These are phyloP conservation scores for Musca domestica DNA, from an alignment of 1,140 invertebrate genomes.

Conservation along the genomic window DNA sequence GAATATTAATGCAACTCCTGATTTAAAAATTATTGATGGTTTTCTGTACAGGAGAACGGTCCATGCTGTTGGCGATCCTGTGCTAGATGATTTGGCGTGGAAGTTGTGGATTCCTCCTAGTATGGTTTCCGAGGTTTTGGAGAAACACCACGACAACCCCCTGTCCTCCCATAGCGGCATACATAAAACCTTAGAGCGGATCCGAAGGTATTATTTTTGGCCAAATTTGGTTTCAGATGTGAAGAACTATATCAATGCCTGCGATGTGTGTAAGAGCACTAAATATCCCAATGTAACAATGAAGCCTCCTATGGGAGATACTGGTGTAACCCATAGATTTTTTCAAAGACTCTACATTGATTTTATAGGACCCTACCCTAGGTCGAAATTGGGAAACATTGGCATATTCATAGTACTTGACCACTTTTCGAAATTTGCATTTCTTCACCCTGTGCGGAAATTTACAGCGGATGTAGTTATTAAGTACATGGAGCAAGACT, in stretches of 20 bases:
- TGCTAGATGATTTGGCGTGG: conserved; percentile 7
- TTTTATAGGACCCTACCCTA: background rate
- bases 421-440: conserved; percentile 4
- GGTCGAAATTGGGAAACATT: background rate
- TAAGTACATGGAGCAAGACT: background rate
- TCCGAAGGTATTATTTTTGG: background rate
- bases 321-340: background rate
- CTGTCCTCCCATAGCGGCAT: background rate
- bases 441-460: conserved; percentile 2
- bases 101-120: background rate
- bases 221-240: background rate
- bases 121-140: background rate
- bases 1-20: background rate
- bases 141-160: background rate
- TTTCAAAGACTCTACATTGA: conserved; percentile 3
- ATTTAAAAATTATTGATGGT: conserved; percentile 5
- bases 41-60: background rate
- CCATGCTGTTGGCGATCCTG: background rate
- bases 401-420: background rate
- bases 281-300: background rate
- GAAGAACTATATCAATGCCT: background rate
- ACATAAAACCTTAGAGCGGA: conserved; percentile 2
- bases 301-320: background rate
- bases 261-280: background rate
- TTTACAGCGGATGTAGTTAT: background rate